Percentiles rank a stretch among this genome's conserved stretches.
Conservation (phyloP, 2,113 vertebrate genomes). For the Phoenicopterus ruber region DNA sequence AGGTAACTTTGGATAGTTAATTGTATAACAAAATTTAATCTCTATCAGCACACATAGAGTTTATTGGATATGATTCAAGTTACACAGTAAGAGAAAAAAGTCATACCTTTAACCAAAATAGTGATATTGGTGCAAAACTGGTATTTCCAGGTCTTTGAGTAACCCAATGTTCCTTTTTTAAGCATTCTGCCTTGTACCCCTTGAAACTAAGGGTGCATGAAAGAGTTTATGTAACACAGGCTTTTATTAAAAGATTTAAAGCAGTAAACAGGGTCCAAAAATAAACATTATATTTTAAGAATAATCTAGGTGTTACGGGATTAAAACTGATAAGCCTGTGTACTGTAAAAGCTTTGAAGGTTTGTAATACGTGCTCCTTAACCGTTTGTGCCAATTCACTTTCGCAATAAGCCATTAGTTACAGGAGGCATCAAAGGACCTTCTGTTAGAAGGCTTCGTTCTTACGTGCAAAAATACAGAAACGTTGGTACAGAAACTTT, state of each 20-base stretch:
- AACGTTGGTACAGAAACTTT: not conserved
- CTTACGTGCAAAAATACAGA: not conserved
- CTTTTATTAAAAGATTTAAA: conserved; percentile 15
- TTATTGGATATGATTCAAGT: not conserved
- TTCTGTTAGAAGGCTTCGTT: not conserved
- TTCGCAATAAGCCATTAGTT: not conserved
- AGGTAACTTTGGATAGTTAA: not conserved
- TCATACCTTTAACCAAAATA: not conserved
- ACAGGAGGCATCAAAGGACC: not conserved
- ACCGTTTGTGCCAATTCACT: not conserved
- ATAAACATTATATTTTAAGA: not conserved
- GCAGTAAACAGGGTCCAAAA: not conserved
- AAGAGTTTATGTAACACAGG: not conserved
- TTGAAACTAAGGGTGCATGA: not conserved
- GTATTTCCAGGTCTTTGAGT: not conserved
- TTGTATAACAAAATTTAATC: not conserved
- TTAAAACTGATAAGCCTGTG: conserved; percentile 1
- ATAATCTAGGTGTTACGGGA: conserved; percentile 11
- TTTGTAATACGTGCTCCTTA: not conserved
- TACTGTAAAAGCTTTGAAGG: not conserved
- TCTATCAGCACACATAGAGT: not conserved
- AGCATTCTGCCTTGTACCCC: not conserved
- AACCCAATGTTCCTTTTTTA: not conserved
- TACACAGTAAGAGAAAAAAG: not conserved
- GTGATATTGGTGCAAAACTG: not conserved